Percentiles rank a stretch among this genome's conserved stretches.
Evolutionary conservation across 2,113 vertebrate species (phyloP).

Genomic region (Corythornis cristatus): DNA sequence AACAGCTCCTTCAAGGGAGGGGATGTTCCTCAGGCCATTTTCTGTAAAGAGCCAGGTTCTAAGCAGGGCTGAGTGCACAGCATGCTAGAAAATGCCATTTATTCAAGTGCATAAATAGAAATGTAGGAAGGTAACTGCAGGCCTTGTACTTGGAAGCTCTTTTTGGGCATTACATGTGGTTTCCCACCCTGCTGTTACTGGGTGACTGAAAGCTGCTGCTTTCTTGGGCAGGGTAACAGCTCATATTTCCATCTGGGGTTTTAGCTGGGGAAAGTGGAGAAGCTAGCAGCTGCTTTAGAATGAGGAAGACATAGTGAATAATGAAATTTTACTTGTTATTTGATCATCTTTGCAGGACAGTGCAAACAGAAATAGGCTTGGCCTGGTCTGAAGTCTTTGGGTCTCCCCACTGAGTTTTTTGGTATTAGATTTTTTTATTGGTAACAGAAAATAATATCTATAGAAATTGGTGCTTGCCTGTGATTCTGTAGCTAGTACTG

Average conservation of each 20-base stretch:
- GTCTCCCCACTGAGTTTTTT: not conserved
- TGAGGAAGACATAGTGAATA: not conserved
- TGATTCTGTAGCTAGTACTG: not conserved
- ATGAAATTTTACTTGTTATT: not conserved
- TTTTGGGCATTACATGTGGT: fast-evolving
- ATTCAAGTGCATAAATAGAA: not conserved
- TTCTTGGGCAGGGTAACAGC: not conserved
- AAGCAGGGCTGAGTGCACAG: not conserved
- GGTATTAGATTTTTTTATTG: not conserved
- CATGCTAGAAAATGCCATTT: not conserved
- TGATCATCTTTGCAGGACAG: not conserved
- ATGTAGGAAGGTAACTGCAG: not conserved
- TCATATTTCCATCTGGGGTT: fast-evolving
- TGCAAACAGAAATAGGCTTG: not conserved
- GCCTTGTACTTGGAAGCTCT: not conserved
- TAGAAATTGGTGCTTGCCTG: not conserved
- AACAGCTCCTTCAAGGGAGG: too few relatives aligned
- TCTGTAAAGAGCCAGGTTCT: not conserved
- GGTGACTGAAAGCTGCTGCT: not conserved
- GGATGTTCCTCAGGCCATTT: not conserved
- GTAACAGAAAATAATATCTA: not conserved
- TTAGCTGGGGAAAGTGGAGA: not conserved
- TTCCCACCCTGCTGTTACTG: not conserved
- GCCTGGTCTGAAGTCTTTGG: not conserved
- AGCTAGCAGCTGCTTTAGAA: not conserved